phyloP scores from a whole-genome alignment of 37 sponge, comb jelly and placozoan genomes.

The Cliona cf. orientalis region DNA sequence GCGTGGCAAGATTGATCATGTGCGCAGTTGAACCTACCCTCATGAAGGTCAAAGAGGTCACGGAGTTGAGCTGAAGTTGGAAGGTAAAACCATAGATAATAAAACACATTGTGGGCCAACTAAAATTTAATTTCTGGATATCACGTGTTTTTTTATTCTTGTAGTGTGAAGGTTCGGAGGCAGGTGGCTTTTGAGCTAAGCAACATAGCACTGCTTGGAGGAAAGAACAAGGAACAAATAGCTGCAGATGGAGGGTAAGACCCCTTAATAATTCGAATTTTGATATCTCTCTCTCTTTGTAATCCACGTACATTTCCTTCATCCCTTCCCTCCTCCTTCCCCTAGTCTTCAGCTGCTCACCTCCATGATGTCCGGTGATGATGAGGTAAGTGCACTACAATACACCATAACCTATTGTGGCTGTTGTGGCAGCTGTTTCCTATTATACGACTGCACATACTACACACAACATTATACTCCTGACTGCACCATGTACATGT shows the following conservation, averaged over 20 bases:
- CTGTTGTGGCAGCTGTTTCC: too few relatives aligned
- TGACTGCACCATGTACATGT: too few relatives aligned
- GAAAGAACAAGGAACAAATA: neutral
- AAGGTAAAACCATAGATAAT: too few relatives aligned
- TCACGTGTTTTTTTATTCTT: too few relatives aligned
- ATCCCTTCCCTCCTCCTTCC: too few relatives aligned
- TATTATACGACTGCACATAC: too few relatives aligned
- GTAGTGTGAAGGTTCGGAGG: neutral
- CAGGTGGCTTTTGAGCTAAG: conserved; percentile 15
- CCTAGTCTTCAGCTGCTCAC: neutral
- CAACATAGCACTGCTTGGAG: neutral
- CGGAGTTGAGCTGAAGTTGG: neutral
- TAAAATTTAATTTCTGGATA: too few relatives aligned
- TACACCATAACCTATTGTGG: too few relatives aligned
- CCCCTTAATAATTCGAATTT: neutral
- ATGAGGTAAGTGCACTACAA: neutral
- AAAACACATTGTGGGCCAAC: too few relatives aligned
- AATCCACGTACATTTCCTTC: too few relatives aligned
- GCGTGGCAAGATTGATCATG: too few relatives aligned
- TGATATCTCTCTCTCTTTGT: neutral
- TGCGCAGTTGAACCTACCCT: neutral
- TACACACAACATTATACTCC: too few relatives aligned
- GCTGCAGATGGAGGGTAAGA: neutral
- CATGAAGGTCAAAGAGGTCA: neutral
- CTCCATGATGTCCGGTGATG: neutral